These are phyloP conservation scores for Cydia splendana DNA, from an alignment of 1,140 invertebrate species.

Conservation along the genomic window DNA sequence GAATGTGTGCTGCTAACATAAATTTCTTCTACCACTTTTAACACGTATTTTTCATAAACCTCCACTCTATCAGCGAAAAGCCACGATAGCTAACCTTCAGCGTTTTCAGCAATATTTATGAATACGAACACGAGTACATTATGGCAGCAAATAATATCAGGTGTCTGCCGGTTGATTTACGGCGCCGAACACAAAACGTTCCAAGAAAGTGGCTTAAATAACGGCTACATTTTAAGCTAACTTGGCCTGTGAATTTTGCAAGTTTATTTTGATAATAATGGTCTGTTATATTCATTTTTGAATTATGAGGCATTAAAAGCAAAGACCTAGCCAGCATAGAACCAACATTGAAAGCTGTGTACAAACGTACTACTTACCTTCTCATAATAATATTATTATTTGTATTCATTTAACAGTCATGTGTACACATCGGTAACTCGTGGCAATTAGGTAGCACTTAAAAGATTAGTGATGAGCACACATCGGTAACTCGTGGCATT, in stretches of 20 bases:
- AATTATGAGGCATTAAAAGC: no score
- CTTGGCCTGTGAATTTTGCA: not conserved
- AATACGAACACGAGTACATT: not conserved
- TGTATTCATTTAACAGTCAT: no score
- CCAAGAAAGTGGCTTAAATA: not conserved
- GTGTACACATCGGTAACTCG: no score
- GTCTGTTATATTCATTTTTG: no score
- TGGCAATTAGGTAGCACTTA: no score
- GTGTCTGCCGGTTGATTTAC: not conserved
- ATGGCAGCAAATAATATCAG: slow-evolving; percentile 9
- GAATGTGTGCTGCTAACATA: not conserved
- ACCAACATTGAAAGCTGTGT: no score
- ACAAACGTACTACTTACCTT: no score
- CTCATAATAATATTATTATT: no score
- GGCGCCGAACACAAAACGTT: not conserved
- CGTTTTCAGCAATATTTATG: not conserved
- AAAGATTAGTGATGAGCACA: no score
- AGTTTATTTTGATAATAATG: not conserved
- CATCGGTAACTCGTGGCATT: no score
- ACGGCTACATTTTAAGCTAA: not conserved
- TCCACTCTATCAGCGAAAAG: not conserved
- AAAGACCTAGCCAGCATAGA: no score
- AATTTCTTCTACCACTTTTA: not conserved
- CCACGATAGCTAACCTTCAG: not conserved
- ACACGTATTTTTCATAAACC: not conserved